Evolutionary conservation across 2,888 invertebrate genomes (phyloP), one percentile per base, ranked within the genome.

Genomic region (Rhagonycha lutea): DNA sequence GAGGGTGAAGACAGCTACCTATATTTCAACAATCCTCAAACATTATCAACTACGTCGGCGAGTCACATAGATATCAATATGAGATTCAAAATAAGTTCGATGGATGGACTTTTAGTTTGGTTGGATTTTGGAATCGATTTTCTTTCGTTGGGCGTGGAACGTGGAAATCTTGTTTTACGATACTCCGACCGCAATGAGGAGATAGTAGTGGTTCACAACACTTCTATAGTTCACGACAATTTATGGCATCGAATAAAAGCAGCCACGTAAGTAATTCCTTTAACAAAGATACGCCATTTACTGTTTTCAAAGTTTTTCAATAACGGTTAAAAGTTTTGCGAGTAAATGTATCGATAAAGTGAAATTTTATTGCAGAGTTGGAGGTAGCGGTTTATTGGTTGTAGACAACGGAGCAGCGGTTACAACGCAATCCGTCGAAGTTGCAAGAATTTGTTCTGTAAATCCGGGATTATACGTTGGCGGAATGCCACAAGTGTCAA

Each of bases 381-480:
- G 68, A 11, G 72, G 74, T 47, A 75, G 67, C 29, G 96, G 96
- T 9, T 93, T 94, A 26, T 88, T 98, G 71, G 94, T 95, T 83
- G 95, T 98, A n/a, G 98, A 98, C 88, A 95, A 95, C 67, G 92
- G 95, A 71, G 94, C 94, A 70, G 93, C 95, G 5, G 91, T 94
- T 26, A 94, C 95, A 0, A 93, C 94, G 69, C 92, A 94, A 81
- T 94, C 97, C 11, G 96, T 96, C 0, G 97, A 97, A 69, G 93
- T 93, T 84, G 91, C 96, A 79, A 93, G 94, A 81, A 90, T 96
- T 68, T 96, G 96, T 86, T 95, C 95, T 11, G 94, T 96, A 84
- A 95, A 95, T 84, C 95, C 95, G 78, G 95, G 96, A 80, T 92
- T 98, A 70, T 98, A 94, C 88, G 93, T 98, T 83, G 98, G 98